Evolutionary conservation across 2,888 invertebrate species (phyloP).

Genomic region (Nymphalis c-album): DNA sequence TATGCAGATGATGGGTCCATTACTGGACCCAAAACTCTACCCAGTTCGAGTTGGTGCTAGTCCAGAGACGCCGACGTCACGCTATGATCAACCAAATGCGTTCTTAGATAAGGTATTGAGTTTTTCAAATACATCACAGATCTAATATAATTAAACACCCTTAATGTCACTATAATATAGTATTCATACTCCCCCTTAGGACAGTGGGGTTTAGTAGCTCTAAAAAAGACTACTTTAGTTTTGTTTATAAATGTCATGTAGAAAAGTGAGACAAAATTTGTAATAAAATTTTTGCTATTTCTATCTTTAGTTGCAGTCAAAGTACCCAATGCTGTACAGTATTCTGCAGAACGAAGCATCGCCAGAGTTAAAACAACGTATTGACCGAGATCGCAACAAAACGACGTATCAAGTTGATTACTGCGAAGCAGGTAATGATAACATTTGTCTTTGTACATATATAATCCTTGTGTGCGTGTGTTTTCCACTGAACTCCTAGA

Average conservation of each 20-base stretch:
- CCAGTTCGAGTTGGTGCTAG: slow-evolving; percentile 80
- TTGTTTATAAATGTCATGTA: too few species aligned
- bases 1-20: slow-evolving; percentile 80
- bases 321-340: slow-evolving; percentile 84
- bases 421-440: slow-evolving; percentile 67
- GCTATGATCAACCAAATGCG: slow-evolving; percentile 82
- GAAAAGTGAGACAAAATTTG: too few species aligned
- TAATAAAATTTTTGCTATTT: neutral
- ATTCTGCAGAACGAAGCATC: slow-evolving; percentile 82
- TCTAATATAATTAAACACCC: too few species aligned
- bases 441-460: neutral
- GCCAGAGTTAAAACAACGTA: slow-evolving; percentile 80
- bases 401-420: slow-evolving; percentile 84
- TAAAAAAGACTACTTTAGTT: too few species aligned
- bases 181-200: too few species aligned
- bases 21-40: slow-evolving; percentile 83
- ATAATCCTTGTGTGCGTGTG: too few species aligned
- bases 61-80: slow-evolving; percentile 78
- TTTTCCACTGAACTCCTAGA: too few species aligned
- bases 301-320: slow-evolving; percentile 78
- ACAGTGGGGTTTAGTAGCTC: too few species aligned
- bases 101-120: slow-evolving; percentile 81
- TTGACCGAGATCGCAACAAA: slow-evolving; percentile 82
- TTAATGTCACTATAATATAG: too few species aligned
- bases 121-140: too few species aligned